These are phyloP conservation scores for Craterocephalus amniculus DNA, from an alignment of 2,797 vertebrate genomes.

Conservation along the genomic window DNA sequence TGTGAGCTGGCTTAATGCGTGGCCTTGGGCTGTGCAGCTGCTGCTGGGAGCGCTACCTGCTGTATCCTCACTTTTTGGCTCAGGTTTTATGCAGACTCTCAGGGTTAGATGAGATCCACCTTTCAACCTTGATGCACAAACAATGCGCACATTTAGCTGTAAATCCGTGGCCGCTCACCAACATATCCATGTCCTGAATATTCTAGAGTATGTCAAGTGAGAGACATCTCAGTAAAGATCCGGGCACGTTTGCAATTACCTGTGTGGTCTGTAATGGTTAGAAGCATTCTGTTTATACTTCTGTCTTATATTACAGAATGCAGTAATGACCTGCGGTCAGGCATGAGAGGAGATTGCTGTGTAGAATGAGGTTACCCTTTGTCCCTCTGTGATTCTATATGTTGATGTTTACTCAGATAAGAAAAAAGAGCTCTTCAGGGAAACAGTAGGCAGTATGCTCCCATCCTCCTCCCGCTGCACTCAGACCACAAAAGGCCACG, in stretches of 20 bases:
- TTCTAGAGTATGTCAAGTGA: conserved; percentile 34
- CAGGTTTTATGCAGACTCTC: conserved; percentile 53
- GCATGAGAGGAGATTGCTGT: conserved; percentile 3
- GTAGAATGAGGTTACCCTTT: conserved; percentile 45
- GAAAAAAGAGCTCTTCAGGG: conserved; percentile 39
- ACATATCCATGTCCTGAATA: conserved; percentile 21
- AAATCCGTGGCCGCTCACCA: conserved; percentile 42
- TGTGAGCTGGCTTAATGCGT: conserved; percentile 60
- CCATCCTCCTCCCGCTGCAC: conserved; percentile 20
- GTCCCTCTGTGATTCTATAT: conserved; percentile 42
- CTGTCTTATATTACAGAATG: conserved; percentile 27
- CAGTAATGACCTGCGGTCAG: conserved; percentile 27
- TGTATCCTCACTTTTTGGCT: conserved; percentile 38
- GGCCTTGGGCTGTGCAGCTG: conserved; percentile 77
- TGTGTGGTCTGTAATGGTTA: conserved; percentile 36
- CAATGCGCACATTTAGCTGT: conserved; percentile 54
- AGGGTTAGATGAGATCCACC: conserved; percentile 57
- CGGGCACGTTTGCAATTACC: conserved; percentile 27
- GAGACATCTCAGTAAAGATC: conserved; percentile 30
- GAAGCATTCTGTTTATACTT: conserved; percentile 4
- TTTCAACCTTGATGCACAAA: conserved; percentile 57
- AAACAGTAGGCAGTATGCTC: conserved; percentile 49
- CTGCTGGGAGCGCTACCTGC: conserved; percentile 61
- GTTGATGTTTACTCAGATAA: conserved; percentile 55
- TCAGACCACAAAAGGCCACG: conserved; percentile 65